Evolutionary conservation across 2,797 vertebrate genomes (phyloP), one percentile per base, ranked within the genome.

Genomic region (Pipistrellus pipistrellus): DNA sequence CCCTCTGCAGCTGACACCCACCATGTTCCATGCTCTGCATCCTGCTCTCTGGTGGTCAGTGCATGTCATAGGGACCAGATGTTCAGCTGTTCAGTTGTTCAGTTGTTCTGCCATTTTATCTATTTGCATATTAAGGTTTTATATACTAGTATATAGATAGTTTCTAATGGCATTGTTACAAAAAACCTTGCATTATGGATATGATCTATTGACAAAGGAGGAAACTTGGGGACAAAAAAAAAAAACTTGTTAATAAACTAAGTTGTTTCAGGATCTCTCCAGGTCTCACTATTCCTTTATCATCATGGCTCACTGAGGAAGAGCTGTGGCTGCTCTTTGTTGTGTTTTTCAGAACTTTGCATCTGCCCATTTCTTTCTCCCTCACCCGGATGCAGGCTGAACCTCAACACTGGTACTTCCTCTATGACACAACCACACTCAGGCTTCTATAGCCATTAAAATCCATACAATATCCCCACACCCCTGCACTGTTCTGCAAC

Each of bases 1-100:
- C 23, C 3, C 3, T 21, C 23, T 7, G 0, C 55, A 25, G 9
- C 55, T 9, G 9, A 57, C 4, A 4, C 9, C 11, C 4, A 27
- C 57, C 23, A 59, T 5, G 10, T 59, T 59, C 4, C 23, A 12
- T 27, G 55, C 55, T 57, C 23, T 57, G 55, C 55, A 3, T 1
- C 55, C 23, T 57, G 55, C 25, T 25, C 11, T 25, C 5, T 27
- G 25, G 5, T 59, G 57, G 57, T 59, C 57, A 59, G 57, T 27
- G 57, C 25, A 27, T 13, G 11, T 27, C 11, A 59, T 27, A 59
- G 57, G 0, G 10, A 59, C 25, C 57, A 59, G 25, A 27, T 59
- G 57, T 27, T 59, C 4, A 12, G 25, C 27, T 27, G 57, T 27
- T 59, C 2, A 2, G 57, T 27, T 59, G 10, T 25, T 57, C 23